phyloP scores from a whole-genome alignment of 2,888 invertebrate genomes.

The Thecocarcelia acutangulata region DNA sequence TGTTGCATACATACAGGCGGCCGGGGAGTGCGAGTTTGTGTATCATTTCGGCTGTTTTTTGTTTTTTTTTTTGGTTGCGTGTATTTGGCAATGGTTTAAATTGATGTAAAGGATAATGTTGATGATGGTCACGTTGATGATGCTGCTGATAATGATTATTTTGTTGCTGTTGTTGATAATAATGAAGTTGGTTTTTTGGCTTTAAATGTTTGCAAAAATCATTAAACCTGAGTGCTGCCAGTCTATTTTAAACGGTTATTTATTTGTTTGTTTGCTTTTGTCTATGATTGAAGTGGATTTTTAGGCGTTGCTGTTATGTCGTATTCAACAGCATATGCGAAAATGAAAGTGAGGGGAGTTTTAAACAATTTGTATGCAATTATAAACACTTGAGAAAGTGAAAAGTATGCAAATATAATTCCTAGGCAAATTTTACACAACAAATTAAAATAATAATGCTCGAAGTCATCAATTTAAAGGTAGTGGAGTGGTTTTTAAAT shows the following conservation, averaged over 20 bases:
- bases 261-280: constrained; percentile 53
- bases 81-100: constrained; percentile 41
- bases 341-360: constrained; percentile 22
- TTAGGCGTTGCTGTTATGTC: constrained; percentile 47
- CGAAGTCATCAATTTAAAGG: too few relatives aligned
- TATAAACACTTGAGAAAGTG: constrained; percentile 17
- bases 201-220: constrained; percentile 67
- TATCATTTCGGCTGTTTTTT: too few relatives aligned
- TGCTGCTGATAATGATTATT: constrained; percentile 38
- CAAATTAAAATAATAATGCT: too few relatives aligned
- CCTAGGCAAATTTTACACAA: neutral
- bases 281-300: constrained; percentile 54
- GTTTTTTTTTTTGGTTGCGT: constrained; percentile 15
- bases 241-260: constrained; percentile 60
- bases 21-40: neutral
- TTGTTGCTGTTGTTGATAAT: constrained; percentile 44
- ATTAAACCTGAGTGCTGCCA: constrained; percentile 62
- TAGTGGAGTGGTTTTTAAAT: too few relatives aligned
- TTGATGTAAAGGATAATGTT: constrained; percentile 63
- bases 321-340: neutral
- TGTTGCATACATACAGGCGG: constrained; percentile 52
- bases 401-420: constrained; percentile 5
- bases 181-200: constrained; percentile 51
- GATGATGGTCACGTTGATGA: constrained; percentile 56
- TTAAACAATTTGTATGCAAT: constrained; percentile 10